Evolutionary conservation across 2,113 vertebrate species (phyloP), one percentile per base, ranked within the genome.

Genomic region (Sclerurus mexicanus): DNA sequence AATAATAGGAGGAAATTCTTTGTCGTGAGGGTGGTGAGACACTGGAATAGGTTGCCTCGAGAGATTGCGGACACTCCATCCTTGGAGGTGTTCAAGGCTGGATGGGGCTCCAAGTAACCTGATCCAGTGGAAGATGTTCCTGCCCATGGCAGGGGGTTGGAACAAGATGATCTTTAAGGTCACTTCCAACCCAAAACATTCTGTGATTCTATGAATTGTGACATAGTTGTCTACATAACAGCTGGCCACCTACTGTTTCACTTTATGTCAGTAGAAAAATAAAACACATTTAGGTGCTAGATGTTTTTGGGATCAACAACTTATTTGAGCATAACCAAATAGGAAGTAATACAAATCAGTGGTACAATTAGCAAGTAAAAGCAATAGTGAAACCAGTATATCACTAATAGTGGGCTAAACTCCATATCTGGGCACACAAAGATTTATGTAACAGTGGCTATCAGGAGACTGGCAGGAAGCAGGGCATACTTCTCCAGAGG

Each of bases 391-490:
- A 47, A 37, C 22, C 63, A 71, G 22, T 22, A 18, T 28, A 27
- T 63, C 31, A 49, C 23, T 68, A 49, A 35, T 3, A 53, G 16
- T 21, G 35, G 27, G 17, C 12, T 75, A 69, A 79, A 49, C 9
- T 35, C 24, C 35, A 1, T 39, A 30, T 14, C 31, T 64, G 42
- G n/a, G 23, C 37, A 62, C 23, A 75, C 10, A 35, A 40, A 72
- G 35, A 47, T 19, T 64, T 74, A 69, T 0, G 0, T 49, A 58
- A 42, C 1, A 1, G 24, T 39, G 28, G 7, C 16, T 66, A 50
- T 55, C 31, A 66, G 33, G 35, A 40, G 7, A 60, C 35, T 0
- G 0, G 5, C 56, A 87, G 66, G 44, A 74, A 75, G 25, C 46
- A 42, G 33, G 27, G 6, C 15, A 23, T 2, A 9, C 17, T 59